Base-by-base conservation (phyloP, 2,888 invertebrate species). In the Philaethria dido region DNA sequence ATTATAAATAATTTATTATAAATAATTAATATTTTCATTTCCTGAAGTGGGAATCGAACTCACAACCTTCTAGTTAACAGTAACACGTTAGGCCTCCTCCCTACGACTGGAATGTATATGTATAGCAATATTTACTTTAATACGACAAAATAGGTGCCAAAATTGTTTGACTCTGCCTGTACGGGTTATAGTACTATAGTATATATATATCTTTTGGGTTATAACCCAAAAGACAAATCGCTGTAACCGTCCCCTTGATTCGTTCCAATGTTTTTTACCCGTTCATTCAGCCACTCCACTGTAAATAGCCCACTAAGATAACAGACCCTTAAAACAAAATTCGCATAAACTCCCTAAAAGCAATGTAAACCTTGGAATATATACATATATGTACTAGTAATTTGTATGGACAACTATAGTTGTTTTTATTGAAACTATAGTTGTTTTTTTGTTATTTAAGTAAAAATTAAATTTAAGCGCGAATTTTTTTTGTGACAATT, bases 191-290 rank as follows among this genome's bases (percentile, higher is more conserved):
- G 50, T 48, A 59, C 47, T 20, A 50, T 65, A n/a, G n/a, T n/a
- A n/a, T n/a, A n/a, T n/a, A n/a, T n/a, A n/a, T n/a, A n/a, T n/a
- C n/a, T n/a, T n/a, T n/a, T n/a, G n/a, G n/a, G n/a, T n/a, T n/a
- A n/a, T n/a, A 39, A 13, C 50, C 65, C 60, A 39, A 60, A 16
- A 60, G 65, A 65, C 65, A 65, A 65, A 65, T 65, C 59, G 65
- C 22, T 47, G 44, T 59, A 65, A 65, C 52, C 22, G 60, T 39
- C 60, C 59, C 60, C 65, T 65, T 65, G 65, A 44, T 65, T 65
- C 50, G 33, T 25, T 47, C 29, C 42, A 65, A 65, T 60, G 65
- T 60, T 44, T 65, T 64, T 65, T 65, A 65, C 60, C 65, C 59
- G 44, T 65, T 50, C 59, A 33, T 64, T 64, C 57, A 39, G 20